Evolutionary conservation across 2,888 invertebrate genomes (phyloP), one percentile per base, ranked within the genome.

Genomic region (Melolontha melolontha): DNA sequence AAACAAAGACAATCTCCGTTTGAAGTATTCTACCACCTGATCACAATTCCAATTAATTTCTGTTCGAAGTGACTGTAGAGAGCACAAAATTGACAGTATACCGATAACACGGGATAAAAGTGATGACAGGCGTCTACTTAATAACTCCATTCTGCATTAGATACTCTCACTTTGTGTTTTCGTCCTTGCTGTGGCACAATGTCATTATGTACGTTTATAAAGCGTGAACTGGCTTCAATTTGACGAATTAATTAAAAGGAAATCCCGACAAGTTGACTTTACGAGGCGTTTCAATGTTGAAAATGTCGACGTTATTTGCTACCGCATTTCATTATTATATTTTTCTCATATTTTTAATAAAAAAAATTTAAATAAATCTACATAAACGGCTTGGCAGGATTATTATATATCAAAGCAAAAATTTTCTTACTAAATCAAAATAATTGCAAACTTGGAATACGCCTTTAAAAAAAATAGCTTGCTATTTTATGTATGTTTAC

Each of bases 191-290:
- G 42, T 57, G 42, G 57, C 12, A 42, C 12, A 8, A 27, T n/a
- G 42, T 44, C 42, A 57, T 57, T 42, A 57, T 44, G 57, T 10
- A 12, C 17, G 44, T 57, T 57, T 57, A 57, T 12, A 57, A 57
- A 57, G 57, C 57, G 44, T 57, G 57, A 44, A 57, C 42, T 57
- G 57, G 22, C 27, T 44, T 29, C 42, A 57, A 57, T 57, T 57
- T 57, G 57, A 57, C 57, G 57, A 41, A 57, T 42, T 57, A 57
- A 57, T 57, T 57, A 57, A 57, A 57, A 44, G 57, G 42, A 57
- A 42, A 57, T 34, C 34, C 34, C 34, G 34, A 10, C 34, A 34
- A 34, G 34, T 34, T 34, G 34, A 34, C 34, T 34, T 10, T 34
- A 10, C 1, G 10, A 34, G 2, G 34, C 34, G 34, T 34, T 34